Evolutionary conservation across 1,140 invertebrate species (phyloP), one percentile per base, ranked within the genome.

Genomic region (Drosophila paulistorum): DNA sequence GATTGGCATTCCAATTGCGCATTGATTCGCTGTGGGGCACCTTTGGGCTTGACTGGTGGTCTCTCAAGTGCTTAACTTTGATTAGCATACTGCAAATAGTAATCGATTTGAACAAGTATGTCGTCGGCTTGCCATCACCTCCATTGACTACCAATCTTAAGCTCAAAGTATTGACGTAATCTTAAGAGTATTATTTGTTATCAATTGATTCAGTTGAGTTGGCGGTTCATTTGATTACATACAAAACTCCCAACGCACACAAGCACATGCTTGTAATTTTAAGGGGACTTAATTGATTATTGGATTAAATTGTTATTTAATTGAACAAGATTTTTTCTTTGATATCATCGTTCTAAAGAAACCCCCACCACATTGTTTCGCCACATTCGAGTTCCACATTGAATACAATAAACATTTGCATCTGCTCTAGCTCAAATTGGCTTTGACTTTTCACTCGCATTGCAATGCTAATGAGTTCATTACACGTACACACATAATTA

Each of bases 301-400:
- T 64, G 26, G 30, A 73, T 65, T 73, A 65, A 73, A 73, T 65
- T 69, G 69, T 58, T 20, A 73, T 73, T 73, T 71, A 57, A 72
- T 71, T 71, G 64, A 73, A 73, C 37, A 57, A n/a, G n/a, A n/a
- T 30, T 48, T 63, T 20, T 51, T 51, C 2, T 7, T 4, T 23
- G 17, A 20, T 23, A 51, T 51, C 17, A 51, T 48, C 37, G 10
- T 5, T 39, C 11, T 39, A 39, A 39, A 39, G 35, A 39, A 39
- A 39, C 11, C 35, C 9, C 35, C n/a, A 65, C 20, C 33, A 35
- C 11, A 20, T 20, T 20, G 20, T 20, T 20, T 2, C 20, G 20
- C 20, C 20, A 23, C 20, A 41, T n/a, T 57, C 65, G n/a, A 77
- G 71, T 73, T 57, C 65, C 23, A 26, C 26, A 71, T 68, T 45